Evolutionary conservation across 2,888 invertebrate species (phyloP), one percentile per base, ranked within the genome.

Genomic region (Noctua janthe): DNA sequence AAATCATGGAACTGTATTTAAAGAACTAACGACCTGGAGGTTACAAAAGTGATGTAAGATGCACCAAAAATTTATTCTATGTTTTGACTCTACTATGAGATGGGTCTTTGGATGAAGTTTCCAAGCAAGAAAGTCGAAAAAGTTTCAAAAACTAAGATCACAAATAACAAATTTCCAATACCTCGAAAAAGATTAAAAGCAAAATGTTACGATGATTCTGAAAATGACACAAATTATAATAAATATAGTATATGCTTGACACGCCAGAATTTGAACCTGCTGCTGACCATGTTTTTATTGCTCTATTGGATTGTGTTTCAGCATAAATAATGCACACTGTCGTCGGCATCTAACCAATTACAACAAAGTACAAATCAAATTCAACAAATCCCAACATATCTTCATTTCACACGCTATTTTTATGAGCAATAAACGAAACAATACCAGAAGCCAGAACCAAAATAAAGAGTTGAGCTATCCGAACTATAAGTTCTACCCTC

Each of bases 361-460:
- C 51, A 17, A 47, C 62, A 71, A 29, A 82, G 1, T 29, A 71
- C 35, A 81, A 81, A 76, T 82, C 39, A 76, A 71, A 29, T 76
- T 2, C 49, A 70, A 76, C 64, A 75, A 85, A 85, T 78, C 78
- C 71, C 15, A 71, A 74, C 17, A 86, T 75, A 62, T 75, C 74
- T 51, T 35, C 43, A 75, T 75, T 85, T 87, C 89, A 88, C 89
- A 89, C 89, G 87, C 82, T 86, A 83, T 82, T 77, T 88, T 88
- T 81, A 89, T 73, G 81, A 76, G 76, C 83, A 83, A 89, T 89
- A 88, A 88, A 88, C 71, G 71, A 82, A 74, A 85, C 83, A 89
- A 90, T 89, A 90, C 84, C 89, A 88, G 89, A 82, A 90, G 89
- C 90, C 90, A 87, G 86, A 85, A 86, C 82, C 82, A 76, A 88